A percentile compares a stretch with the other conserved stretches of the same genome.
These are phyloP conservation scores for Hololepta plana DNA, from an alignment of 2,888 invertebrate species.

Conservation along the genomic window DNA sequence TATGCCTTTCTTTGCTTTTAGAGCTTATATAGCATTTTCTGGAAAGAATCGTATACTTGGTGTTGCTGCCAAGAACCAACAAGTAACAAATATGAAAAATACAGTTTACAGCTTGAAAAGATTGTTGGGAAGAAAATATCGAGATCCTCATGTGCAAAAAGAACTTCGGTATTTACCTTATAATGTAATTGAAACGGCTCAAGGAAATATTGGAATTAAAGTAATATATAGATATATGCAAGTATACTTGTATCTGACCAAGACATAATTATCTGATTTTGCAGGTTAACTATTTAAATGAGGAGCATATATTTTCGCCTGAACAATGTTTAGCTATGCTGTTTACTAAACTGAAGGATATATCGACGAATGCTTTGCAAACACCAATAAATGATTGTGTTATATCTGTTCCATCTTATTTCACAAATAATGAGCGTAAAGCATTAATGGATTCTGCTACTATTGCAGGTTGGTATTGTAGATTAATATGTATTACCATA, in stretches of 20 bases:
- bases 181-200: slow-evolving; percentile 51
- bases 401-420: slow-evolving; percentile 86
- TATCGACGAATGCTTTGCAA: slow-evolving; percentile 68
- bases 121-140: slow-evolving; percentile 75
- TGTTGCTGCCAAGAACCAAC: slow-evolving; percentile 91
- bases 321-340: slow-evolving; percentile 95
- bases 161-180: slow-evolving; percentile 69
- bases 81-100: slow-evolving; percentile 93
- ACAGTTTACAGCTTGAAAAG: slow-evolving; percentile 90
- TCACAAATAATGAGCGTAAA: slow-evolving; percentile 84
- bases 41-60: slow-evolving; percentile 85
- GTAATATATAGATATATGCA: slow-evolving; percentile 31
- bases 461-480: slow-evolving; percentile 56
- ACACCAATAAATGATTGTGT: slow-evolving; percentile 90
- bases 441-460: slow-evolving; percentile 81
- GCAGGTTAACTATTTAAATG: slow-evolving; percentile 68
- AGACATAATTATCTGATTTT: slow-evolving; percentile 11
- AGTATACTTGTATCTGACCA: neutral
- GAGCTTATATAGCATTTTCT: slow-evolving; percentile 91
- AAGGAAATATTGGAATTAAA: slow-evolving; percentile 73
- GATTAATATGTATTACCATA: too few relatives aligned
- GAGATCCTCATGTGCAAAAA: slow-evolving; percentile 73
- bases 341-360: slow-evolving; percentile 89
- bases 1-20: slow-evolving; percentile 32
- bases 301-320: slow-evolving; percentile 70